A percentile compares a stretch with the other conserved stretches of the same genome.
phyloP scores from a whole-genome alignment of 2,113 vertebrate species.

The Oreamnos americanus region DNA sequence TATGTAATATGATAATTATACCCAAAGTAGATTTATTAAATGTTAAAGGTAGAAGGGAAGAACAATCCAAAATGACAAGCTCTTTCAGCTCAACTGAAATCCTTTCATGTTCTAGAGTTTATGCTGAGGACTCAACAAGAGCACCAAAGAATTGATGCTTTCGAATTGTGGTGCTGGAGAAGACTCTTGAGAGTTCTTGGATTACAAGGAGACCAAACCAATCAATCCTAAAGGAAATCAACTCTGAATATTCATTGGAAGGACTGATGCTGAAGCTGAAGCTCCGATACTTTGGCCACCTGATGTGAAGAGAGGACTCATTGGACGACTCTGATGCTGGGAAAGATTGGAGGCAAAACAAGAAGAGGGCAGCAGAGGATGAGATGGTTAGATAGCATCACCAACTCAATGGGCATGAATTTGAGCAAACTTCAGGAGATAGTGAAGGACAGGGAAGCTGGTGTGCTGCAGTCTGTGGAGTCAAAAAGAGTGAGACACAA shows the following conservation, averaged over 20 bases:
- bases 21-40: slow-evolving; percentile 34
- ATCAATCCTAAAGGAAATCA: background rate
- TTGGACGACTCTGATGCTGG: background rate
- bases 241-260: background rate
- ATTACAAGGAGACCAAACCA: background rate
- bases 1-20: background rate
- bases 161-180: background rate
- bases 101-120: background rate
- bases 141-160: background rate
- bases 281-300: background rate
- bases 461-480: background rate
- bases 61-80: slow-evolving; percentile 7
- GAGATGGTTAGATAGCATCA: background rate
- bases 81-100: background rate
- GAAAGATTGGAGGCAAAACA: background rate
- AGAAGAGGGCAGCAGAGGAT: background rate
- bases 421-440: background rate
- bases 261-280: background rate
- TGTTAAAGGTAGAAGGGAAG: background rate
- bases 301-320: background rate
- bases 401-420: background rate
- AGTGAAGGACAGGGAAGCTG: background rate
- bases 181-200: background rate
- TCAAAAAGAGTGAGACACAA: background rate
- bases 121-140: background rate